A percentile compares a stretch with the other conserved stretches of the same genome.
These are phyloP conservation scores for Troides helena DNA, from an alignment of 2,888 invertebrate species.

Conservation along the genomic window DNA sequence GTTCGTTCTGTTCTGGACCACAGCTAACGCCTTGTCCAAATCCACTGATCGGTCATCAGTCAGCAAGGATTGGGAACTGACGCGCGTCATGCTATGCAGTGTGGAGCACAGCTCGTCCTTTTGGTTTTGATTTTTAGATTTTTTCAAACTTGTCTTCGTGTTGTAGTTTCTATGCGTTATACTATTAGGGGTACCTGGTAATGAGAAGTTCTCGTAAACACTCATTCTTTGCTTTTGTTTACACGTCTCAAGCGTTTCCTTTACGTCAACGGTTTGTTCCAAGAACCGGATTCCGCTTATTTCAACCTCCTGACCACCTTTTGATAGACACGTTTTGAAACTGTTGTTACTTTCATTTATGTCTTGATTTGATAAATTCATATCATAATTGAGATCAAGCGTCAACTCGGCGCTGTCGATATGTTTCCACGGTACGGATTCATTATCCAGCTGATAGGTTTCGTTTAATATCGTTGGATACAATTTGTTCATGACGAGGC, in stretches of 20 bases:
- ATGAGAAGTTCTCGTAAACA: constrained; percentile 67
- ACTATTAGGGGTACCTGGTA: constrained; percentile 66
- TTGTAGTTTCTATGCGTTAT: constrained; percentile 68
- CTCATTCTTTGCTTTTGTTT: constrained; percentile 48
- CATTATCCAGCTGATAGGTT: constrained; percentile 60
- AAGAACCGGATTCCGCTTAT: constrained; percentile 61
- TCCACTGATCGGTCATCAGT: constrained; percentile 45
- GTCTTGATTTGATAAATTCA: constrained; percentile 33
- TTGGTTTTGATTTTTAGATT: constrained; percentile 35
- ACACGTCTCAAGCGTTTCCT: constrained; percentile 29
- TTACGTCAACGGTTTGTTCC: constrained; percentile 48
- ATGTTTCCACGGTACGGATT: constrained; percentile 52
- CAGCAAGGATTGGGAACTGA: constrained; percentile 40
- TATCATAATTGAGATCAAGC: constrained; percentile 50
- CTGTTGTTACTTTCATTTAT: constrained; percentile 48
- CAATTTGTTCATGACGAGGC: constrained; percentile 63
- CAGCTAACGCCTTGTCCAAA: constrained; percentile 60
- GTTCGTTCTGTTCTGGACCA: constrained; percentile 67
- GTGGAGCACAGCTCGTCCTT: constrained; percentile 32
- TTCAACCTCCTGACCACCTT: constrained; percentile 44
- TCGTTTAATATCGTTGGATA: constrained; percentile 71
- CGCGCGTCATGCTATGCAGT: constrained; percentile 34
- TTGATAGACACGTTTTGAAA: constrained; percentile 62
- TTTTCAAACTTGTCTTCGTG: constrained; percentile 58
- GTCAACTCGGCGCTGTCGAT: constrained; percentile 49